Conservation (phyloP, 2,113 vertebrate genomes). For the Trematocara marginatum region DNA sequence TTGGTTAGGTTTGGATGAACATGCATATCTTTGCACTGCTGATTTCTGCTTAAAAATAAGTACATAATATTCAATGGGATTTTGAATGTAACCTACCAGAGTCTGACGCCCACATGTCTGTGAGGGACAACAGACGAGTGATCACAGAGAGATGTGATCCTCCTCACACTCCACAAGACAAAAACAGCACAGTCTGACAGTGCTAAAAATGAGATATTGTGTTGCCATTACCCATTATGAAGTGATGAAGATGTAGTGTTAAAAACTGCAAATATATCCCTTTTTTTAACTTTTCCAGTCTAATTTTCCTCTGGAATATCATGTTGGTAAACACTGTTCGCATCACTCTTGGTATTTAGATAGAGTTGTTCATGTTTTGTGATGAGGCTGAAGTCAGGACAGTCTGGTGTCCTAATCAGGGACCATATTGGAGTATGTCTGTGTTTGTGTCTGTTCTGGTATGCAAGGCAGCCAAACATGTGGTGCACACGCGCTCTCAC, state of each 20-base stretch:
- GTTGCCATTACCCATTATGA: neutral
- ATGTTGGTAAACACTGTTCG: neutral
- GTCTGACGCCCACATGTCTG: conserved; percentile 22
- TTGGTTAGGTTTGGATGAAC: neutral
- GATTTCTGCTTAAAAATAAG: neutral
- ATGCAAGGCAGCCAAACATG: conserved; percentile 31
- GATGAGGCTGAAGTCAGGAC: conserved; percentile 27
- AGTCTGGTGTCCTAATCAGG: conserved; percentile 39
- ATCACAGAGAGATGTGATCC: conserved; percentile 3
- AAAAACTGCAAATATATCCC: neutral
- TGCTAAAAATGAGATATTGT: neutral
- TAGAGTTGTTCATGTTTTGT: conserved; percentile 7
- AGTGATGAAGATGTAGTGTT: neutral
- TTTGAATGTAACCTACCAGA: conserved; percentile 13
- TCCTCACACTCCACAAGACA: neutral
- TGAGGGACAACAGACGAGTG: conserved; percentile 8
- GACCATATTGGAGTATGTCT: conserved; percentile 54
- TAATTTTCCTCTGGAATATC: neutral
- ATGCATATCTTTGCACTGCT: neutral
- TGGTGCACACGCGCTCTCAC: conserved; percentile 2
- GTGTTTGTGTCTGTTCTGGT: conserved; percentile 51
- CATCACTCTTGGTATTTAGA: neutral
- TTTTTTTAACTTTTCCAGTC: neutral
- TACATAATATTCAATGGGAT: neutral
- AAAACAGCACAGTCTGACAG: neutral